Conservation (phyloP, 2,797 vertebrate species). For the Leptodactylus fallax region DNA sequence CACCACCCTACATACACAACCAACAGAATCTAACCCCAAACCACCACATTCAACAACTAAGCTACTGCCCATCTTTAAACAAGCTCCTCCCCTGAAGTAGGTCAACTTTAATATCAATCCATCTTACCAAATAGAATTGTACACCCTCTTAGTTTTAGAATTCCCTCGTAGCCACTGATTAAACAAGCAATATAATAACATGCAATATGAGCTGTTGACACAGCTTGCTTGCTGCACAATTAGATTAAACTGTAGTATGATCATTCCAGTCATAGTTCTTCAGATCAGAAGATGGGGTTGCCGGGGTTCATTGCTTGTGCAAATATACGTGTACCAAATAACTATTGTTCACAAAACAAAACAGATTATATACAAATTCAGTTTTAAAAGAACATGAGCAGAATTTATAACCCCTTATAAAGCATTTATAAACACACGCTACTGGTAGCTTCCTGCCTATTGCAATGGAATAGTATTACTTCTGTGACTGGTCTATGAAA, state of each 20-base stretch:
- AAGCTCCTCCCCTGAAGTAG: neutral
- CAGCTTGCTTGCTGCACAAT: neutral
- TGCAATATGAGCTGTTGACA: neutral
- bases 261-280: neutral
- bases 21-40: too few relatives aligned
- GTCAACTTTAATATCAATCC: neutral
- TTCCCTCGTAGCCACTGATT: neutral
- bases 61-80: too few relatives aligned
- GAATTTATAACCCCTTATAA: neutral
- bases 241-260: slow-evolving; percentile 1
- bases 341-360: neutral
- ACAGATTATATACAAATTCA: neutral
- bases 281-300: slow-evolving; percentile 11
- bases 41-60: too few relatives aligned
- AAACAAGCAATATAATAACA: slow-evolving; percentile 14
- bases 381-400: neutral
- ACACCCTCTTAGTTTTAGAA: neutral
- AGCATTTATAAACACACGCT: too few relatives aligned
- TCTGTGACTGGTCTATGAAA: neutral
- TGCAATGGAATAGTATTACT: neutral
- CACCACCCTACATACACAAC: too few relatives aligned
- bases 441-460: neutral
- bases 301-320: neutral
- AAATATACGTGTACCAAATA: neutral
- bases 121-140: neutral